A percentile compares a stretch with the other conserved stretches of the same genome.
Evolutionary conservation across 2,888 invertebrate species (phyloP).

Genomic region (Bombylius discolor): DNA sequence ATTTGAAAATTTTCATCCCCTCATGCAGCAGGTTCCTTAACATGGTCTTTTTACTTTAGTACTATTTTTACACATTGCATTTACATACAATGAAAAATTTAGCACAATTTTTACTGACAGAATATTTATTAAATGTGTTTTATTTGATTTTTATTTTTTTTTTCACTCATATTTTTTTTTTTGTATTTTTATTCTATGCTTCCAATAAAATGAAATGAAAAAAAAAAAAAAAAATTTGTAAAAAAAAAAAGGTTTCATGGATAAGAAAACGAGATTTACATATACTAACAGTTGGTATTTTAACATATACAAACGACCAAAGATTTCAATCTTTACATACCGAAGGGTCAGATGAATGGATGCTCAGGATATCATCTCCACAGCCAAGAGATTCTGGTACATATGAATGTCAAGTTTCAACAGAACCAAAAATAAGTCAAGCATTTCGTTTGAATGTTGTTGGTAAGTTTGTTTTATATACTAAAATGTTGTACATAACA

Average conservation of each 20-base stretch:
- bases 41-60: too few species aligned
- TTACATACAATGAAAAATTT: too few species aligned
- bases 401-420: constrained; percentile 59
- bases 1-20: too few species aligned
- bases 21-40: too few species aligned
- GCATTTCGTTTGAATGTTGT: constrained; percentile 51
- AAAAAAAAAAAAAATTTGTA: background rate
- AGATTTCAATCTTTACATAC: constrained; percentile 51
- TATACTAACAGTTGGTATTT: constrained; percentile 50
- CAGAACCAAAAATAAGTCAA: constrained; percentile 56
- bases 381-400: constrained; percentile 49
- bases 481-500: background rate
- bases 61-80: too few species aligned
- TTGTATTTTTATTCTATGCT: too few species aligned
- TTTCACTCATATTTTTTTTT: too few species aligned
- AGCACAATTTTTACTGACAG: too few species aligned
- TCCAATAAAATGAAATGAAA: background rate
- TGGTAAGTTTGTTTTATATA: constrained; percentile 40
- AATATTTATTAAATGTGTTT: too few species aligned
- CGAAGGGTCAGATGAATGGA: constrained; percentile 54
- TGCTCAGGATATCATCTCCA: constrained; percentile 48
- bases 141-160: too few species aligned
- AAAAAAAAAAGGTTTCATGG: constrained; percentile 54
- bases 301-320: constrained; percentile 54
- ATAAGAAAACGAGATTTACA: constrained; percentile 66